phyloP scores from a whole-genome alignment of 2,888 invertebrate genomes.

The Nephrotoma appendiculata region DNA sequence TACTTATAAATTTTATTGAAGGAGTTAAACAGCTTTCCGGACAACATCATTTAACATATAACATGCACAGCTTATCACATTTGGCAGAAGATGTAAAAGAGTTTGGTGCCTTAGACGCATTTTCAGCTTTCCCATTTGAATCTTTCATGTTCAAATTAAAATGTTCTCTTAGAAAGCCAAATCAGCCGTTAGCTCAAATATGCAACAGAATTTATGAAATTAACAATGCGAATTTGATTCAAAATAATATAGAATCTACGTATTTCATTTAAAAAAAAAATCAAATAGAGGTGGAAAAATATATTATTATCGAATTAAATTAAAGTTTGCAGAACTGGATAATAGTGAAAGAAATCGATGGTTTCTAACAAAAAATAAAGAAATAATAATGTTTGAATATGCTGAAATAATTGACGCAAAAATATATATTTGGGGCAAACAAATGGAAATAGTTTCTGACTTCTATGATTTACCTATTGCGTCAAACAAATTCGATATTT shows the following conservation, averaged over 20 bases:
- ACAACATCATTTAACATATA: conserved; percentile 11
- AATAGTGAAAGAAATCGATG: neutral
- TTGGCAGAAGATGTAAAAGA: conserved; percentile 13
- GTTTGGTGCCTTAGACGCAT: conserved; percentile 14
- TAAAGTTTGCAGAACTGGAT: neutral
- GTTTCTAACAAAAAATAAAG: neutral
- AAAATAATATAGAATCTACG: neutral
- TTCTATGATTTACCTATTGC: neutral
- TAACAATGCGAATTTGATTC: neutral
- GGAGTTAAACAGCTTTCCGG: conserved; percentile 14
- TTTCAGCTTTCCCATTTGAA: conserved; percentile 16
- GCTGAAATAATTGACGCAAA: neutral
- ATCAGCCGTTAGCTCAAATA: neutral
- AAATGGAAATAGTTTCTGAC: neutral
- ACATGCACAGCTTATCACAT: conserved; percentile 17
- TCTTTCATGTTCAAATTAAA: conserved; percentile 14
- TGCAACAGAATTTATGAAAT: neutral
- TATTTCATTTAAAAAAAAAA: neutral
- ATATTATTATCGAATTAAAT: neutral
- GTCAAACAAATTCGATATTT: neutral
- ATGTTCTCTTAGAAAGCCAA: conserved; percentile 10
- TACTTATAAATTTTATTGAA: conserved; percentile 12
- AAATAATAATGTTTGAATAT: neutral
- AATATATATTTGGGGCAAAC: neutral
- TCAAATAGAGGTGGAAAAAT: neutral